Conservation (phyloP, 2,113 vertebrate species). For the Orycteropus afer region DNA sequence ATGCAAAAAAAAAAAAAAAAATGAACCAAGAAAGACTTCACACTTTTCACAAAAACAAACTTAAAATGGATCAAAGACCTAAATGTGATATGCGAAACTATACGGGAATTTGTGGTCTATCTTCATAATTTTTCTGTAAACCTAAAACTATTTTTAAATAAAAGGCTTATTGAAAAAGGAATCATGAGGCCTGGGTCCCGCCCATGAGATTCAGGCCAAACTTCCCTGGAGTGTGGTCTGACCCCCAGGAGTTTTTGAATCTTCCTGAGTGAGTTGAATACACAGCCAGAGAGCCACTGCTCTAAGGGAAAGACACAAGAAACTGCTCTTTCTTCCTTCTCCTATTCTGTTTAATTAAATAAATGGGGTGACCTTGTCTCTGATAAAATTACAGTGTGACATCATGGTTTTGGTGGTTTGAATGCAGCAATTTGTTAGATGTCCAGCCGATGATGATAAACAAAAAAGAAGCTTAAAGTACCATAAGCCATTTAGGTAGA, state of each 20-base stretch:
- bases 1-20: no score
- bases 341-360: neutral
- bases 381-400: neutral
- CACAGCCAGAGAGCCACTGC: neutral
- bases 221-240: neutral
- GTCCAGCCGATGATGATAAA: neutral
- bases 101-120: neutral
- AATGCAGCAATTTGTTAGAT: neutral
- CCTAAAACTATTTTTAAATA: neutral
- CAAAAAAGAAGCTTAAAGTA: neutral
- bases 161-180: neutral
- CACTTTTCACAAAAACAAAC: conserved; percentile 21
- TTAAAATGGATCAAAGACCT: neutral
- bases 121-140: no score
- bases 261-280: neutral
- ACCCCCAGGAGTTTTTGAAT: neutral
- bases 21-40: neutral
- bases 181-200: neutral
- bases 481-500: conserved; percentile 13
- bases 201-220: neutral
- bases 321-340: neutral
- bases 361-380: neutral
- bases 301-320: neutral
- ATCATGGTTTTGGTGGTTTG: neutral
- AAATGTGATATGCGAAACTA: neutral